These are phyloP conservation scores for Penaeus chinensis DNA, from an alignment of 1,140 invertebrate genomes.

Conservation along the genomic window DNA sequence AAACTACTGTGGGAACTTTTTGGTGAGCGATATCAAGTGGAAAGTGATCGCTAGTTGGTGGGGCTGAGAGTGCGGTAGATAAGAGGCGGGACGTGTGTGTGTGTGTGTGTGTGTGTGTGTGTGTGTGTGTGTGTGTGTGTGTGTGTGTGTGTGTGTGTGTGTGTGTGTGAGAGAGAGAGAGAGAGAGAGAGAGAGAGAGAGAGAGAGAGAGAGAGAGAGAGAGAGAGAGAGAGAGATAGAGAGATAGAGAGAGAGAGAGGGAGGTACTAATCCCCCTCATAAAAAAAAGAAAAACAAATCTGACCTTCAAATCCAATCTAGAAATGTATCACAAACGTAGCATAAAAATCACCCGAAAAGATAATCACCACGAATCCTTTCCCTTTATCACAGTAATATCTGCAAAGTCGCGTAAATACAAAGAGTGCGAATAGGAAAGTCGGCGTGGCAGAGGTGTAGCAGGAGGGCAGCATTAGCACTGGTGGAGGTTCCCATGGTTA, in stretches of 20 bases:
- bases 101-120: conserved; percentile 1
- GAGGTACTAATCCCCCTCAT: too few species aligned
- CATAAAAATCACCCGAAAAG: too few species aligned
- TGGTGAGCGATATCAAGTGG: conserved; percentile 1
- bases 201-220: neutral
- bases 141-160: too few species aligned
- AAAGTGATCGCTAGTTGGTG: neutral
- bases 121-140: neutral
- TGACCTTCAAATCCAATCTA: neutral
- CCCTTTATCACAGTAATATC: neutral
- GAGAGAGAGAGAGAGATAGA: neutral
- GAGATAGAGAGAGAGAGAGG: neutral
- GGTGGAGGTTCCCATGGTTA: neutral
- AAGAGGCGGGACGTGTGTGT: conserved; percentile 4
- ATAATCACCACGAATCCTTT: too few species aligned
- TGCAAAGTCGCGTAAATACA: neutral
- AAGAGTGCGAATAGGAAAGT: neutral
- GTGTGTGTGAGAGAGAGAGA: too few species aligned
- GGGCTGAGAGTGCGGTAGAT: neutral
- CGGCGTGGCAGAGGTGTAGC: neutral
- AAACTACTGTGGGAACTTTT: neutral
- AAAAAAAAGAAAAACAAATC: neutral
- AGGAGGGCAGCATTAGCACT: conserved; percentile 7
- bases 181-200: conserved; percentile 12
- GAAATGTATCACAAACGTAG: neutral